Evolutionary conservation across 2,113 vertebrate genomes (phyloP).

Genomic region (Argyrosomus japonicus): DNA sequence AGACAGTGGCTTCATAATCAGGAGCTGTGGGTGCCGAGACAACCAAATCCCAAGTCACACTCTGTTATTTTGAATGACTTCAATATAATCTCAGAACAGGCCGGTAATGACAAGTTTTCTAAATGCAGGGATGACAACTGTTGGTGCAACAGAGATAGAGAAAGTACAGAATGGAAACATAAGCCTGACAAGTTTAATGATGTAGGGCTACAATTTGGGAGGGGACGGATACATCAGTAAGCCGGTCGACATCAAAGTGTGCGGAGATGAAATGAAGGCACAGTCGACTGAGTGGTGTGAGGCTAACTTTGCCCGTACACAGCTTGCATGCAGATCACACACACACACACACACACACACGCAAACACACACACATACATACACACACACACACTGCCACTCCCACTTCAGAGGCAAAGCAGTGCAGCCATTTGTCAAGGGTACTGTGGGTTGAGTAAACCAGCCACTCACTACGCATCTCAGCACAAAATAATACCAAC

Average conservation of each 20-base stretch:
- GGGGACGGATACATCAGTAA: conserved; percentile 16
- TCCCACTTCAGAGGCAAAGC: conserved; percentile 40
- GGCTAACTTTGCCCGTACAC: conserved; percentile 34
- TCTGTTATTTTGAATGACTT: conserved; percentile 19
- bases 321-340: conserved; percentile 33
- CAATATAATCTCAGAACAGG: conserved; percentile 21
- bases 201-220: conserved; percentile 27
- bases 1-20: conserved; percentile 37
- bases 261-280: conserved; percentile 37
- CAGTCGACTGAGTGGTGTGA: conserved; percentile 23
- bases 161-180: conserved; percentile 47
- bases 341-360: neutral
- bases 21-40: conserved; percentile 4
- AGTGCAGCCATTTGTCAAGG: conserved; percentile 55
- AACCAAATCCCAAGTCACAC: conserved; percentile 29
- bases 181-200: conserved; percentile 57
- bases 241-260: conserved; percentile 60
- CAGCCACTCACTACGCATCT: conserved; percentile 37
- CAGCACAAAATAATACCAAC: conserved; percentile 39
- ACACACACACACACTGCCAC: neutral
- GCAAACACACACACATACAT: neutral
- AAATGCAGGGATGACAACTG: conserved; percentile 21
- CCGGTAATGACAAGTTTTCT: conserved; percentile 23
- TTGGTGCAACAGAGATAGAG: conserved; percentile 22
- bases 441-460: conserved; percentile 46